Evolutionary conservation across 2,797 vertebrate genomes (phyloP), one percentile per base, ranked within the genome.

Genomic region (Pseudochaenichthys georgianus): DNA sequence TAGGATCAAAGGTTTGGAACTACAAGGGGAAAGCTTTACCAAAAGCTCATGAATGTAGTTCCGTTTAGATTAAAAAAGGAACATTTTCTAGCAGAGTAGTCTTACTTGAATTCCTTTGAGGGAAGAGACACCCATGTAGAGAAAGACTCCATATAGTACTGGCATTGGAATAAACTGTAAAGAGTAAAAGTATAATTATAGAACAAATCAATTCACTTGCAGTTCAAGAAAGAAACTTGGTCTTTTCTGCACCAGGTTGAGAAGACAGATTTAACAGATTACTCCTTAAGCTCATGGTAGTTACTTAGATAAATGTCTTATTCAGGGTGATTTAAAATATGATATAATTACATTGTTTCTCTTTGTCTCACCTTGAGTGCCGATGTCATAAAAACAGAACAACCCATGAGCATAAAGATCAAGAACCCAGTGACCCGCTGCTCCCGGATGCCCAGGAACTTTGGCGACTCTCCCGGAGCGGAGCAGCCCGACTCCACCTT

Each of bases 331-430:
- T 55, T 60, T 54, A 11, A 42, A 72, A 58, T 2, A 2, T 3
- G 61, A 63, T 59, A 46, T 38, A 13, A 43, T 16, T 31, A 7
- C 43, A n/a, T 3, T 4, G 9, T 38, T n/a, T 16, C 21, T 7
- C 2, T 5, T 38, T n/a, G 1, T 74, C 92, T 95, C 93, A 98
- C 98, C 97, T 97, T 98, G 55, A 99, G 95, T 31, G 92, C 94
- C 19, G 97, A 97, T 0, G 97, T 99, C 98, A 99, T 99, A 84
- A 97, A 99, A 77, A 99, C 97, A 2, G 98, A 99, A 55, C 97
- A 93, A 13, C 98, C 98, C 97, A 99, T 99, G 69, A 99, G 92
- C 87, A 96, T 82, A 87, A 99, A 99, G 87, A 99, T 99, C 94
- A 99, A 94, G 78, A 99, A 94, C 42, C 97, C 98, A 4, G 98